Percentiles rank a stretch among this genome's conserved stretches.
Evolutionary conservation across 1,140 invertebrate species (phyloP).

Genomic region (Zelostemma sp.): DNA sequence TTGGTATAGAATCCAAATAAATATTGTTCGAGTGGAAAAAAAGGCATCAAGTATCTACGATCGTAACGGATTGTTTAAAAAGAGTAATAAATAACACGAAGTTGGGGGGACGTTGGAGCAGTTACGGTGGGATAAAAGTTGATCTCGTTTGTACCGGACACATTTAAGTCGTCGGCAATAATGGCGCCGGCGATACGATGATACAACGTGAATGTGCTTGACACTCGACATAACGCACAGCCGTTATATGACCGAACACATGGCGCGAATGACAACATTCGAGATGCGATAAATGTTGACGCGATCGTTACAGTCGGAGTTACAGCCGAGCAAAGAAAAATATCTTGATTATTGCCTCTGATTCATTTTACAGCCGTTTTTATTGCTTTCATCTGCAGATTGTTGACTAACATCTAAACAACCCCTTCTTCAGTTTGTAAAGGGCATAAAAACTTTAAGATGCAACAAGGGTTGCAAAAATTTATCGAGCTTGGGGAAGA

Average conservation of each 20-base stretch:
- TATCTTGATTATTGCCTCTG: constrained; percentile 6
- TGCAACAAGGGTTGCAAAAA: no score
- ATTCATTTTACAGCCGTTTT: neutral
- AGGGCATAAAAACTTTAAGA: neutral
- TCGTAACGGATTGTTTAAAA: no score
- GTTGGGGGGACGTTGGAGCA: neutral
- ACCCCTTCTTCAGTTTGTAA: neutral
- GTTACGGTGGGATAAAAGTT: constrained; percentile 3
- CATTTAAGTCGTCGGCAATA: constrained; percentile 10
- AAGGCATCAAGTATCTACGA: no score
- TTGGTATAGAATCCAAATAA: no score
- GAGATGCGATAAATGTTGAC: constrained; percentile 13
- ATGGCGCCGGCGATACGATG: neutral
- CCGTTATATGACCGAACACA: constrained; percentile 11
- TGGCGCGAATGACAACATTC: constrained; percentile 5
- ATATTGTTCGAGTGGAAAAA: no score
- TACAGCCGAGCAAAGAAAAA: constrained; percentile 3
- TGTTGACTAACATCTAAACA: neutral
- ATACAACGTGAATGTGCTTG: constrained; percentile 10
- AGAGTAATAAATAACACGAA: no score
- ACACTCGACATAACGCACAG: constrained; percentile 11
- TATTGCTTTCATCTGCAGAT: neutral
- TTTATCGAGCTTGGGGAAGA: no score
- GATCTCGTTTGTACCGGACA: constrained; percentile 7
- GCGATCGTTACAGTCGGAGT: neutral